A percentile compares a stretch with the other conserved stretches of the same genome.
Conservation (phyloP, 2,888 invertebrate genomes). For the Odontocolon sp. region DNA sequence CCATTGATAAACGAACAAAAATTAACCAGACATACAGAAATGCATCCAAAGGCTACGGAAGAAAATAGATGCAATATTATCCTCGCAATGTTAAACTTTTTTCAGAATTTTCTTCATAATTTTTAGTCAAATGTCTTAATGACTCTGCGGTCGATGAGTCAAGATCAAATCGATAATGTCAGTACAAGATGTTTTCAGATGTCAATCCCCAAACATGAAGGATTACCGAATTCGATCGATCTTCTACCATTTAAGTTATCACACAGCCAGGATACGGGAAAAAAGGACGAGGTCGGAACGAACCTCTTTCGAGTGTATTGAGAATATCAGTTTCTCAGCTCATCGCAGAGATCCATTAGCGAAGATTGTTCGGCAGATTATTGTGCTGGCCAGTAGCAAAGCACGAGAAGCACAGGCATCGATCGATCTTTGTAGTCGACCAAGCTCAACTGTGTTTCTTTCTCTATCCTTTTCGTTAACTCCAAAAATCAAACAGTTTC, state of each 20-base stretch:
- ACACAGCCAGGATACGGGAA: neutral
- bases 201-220: neutral
- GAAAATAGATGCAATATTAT: too few species aligned
- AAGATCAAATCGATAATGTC: neutral
- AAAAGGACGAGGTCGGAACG: neutral
- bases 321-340: neutral
- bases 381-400: conserved; percentile 1
- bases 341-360: conserved; percentile 24
- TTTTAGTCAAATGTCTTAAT: too few species aligned
- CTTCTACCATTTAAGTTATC: neutral
- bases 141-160: too few species aligned
- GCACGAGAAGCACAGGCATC: conserved; percentile 10
- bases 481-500: neutral
- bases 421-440: conserved; percentile 25
- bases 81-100: too few species aligned
- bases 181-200: neutral
- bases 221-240: neutral
- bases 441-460: neutral
- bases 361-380: conserved; percentile 29
- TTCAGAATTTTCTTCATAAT: too few species aligned
- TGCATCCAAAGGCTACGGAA: too few species aligned
- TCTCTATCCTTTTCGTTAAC: conserved; percentile 5
- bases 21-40: too few species aligned
- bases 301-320: neutral
- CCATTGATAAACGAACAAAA: too few species aligned